A percentile compares a stretch with the other conserved stretches of the same genome.
These are phyloP conservation scores for Camponotus pennsylvanicus DNA, from an alignment of 1,140 invertebrate species.

Conservation along the genomic window DNA sequence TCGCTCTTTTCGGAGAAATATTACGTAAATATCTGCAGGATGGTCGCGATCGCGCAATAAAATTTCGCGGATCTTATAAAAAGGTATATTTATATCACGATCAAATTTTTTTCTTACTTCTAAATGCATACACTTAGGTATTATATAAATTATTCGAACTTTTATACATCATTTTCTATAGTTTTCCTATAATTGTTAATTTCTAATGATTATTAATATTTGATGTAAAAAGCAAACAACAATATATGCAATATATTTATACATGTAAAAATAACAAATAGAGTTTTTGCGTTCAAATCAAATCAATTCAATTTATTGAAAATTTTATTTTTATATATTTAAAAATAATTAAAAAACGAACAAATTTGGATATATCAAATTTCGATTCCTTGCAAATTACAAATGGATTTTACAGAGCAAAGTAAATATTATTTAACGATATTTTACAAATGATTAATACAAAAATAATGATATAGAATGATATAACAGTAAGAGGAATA, in stretches of 20 bases:
- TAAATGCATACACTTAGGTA: too few species aligned
- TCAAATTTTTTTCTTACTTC: too few species aligned
- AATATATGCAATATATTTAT: neutral
- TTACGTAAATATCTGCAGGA: neutral
- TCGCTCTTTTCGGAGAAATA: neutral
- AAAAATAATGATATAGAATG: too few species aligned
- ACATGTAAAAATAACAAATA: neutral
- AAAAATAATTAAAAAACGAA: neutral
- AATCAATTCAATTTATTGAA: neutral
- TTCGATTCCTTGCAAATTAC: neutral
- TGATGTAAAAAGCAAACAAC: neutral
- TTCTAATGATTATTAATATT: neutral
- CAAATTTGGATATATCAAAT: neutral
- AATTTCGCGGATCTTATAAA: neutral
- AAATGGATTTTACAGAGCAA: neutral
- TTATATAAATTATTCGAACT: neutral
- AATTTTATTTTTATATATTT: constrained; percentile 4
- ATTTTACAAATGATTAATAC: neutral
- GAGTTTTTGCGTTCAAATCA: neutral
- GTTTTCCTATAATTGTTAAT: neutral
- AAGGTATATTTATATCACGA: neutral
- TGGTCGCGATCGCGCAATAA: neutral
- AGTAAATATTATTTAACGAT: neutral
- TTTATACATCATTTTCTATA: neutral
- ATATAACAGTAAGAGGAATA: neutral